Percentiles rank a stretch among this genome's conserved stretches.
These are phyloP conservation scores for Sebastiscus tertius DNA, from an alignment of 2,797 vertebrate genomes.

Conservation along the genomic window DNA sequence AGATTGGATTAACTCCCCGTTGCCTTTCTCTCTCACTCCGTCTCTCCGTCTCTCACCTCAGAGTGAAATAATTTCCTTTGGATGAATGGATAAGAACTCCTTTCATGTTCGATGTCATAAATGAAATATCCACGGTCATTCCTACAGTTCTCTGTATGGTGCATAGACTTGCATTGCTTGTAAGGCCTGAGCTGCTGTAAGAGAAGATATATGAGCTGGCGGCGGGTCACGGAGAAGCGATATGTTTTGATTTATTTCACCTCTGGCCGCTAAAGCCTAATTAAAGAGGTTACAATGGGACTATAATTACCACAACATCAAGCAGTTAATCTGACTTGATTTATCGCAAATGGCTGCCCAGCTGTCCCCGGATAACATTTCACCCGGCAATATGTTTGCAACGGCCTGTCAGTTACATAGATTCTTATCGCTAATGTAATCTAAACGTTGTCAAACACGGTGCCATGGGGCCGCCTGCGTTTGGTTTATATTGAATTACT, in stretches of 20 bases:
- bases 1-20: constrained; percentile 63
- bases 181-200: neutral
- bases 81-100: constrained; percentile 47
- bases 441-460: constrained; percentile 43
- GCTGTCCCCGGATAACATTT: constrained; percentile 58
- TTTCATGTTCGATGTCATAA: constrained; percentile 46
- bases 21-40: constrained; percentile 35
- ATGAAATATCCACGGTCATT: constrained; percentile 22
- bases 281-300: constrained; percentile 65
- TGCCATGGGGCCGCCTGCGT: constrained; percentile 8
- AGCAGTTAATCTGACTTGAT: constrained; percentile 63
- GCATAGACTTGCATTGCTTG: neutral
- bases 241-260: constrained; percentile 62
- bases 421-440: constrained; percentile 48
- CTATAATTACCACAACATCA: constrained; percentile 64
- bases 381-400: constrained; percentile 51
- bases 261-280: constrained; percentile 58
- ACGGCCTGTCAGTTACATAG: constrained; percentile 48
- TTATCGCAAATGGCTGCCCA: constrained; percentile 60
- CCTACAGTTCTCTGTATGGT: constrained; percentile 7
- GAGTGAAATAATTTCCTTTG: constrained; percentile 45
- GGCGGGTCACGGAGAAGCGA: constrained; percentile 8
- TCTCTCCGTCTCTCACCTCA: constrained; percentile 46
- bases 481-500: constrained; percentile 26
- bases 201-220: constrained; percentile 23